Conservation (phyloP, 2,113 vertebrate species). For the Henicopernis longicauda region DNA sequence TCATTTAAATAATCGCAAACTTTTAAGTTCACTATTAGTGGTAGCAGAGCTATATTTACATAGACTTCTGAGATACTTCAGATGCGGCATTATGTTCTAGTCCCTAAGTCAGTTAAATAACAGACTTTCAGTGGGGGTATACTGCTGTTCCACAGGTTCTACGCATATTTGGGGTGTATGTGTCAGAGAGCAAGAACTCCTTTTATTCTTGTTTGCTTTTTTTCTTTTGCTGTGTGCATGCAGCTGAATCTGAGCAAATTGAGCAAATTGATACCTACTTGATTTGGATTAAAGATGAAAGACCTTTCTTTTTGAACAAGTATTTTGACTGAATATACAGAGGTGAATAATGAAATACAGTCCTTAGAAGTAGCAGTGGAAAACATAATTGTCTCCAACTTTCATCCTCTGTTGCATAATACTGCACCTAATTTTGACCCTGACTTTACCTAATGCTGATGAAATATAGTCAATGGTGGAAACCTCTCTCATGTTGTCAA, state of each 20-base stretch:
- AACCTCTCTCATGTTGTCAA: conserved; percentile 36
- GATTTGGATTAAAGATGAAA: conserved; percentile 29
- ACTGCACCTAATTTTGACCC: conserved; percentile 56
- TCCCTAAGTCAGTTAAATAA: conserved; percentile 2
- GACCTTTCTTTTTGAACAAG: not conserved
- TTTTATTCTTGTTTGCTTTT: not conserved
- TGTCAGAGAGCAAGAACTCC: not conserved
- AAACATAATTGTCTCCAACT: not conserved
- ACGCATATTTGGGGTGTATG: not conserved
- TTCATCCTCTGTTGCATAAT: conserved; percentile 34
- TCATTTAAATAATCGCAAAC: conserved; percentile 57
- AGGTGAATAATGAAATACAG: conserved; percentile 36
- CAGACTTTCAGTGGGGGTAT: not conserved
- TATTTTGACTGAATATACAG: not conserved
- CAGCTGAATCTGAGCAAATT: conserved; percentile 41
- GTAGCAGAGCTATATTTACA: conserved; percentile 51
- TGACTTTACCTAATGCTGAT: conserved; percentile 61
- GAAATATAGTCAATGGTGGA: conserved; percentile 24
- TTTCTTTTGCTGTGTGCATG: conserved; percentile 23
- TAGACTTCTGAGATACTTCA: conserved; percentile 33
- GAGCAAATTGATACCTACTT: conserved; percentile 30
- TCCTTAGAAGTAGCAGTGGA: not conserved
- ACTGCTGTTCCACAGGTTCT: conserved; percentile 26
- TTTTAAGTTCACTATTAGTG: conserved; percentile 35
- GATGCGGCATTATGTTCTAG: conserved; percentile 13